A percentile compares a stretch with the other conserved stretches of the same genome.
Evolutionary conservation across 2,888 invertebrate genomes (phyloP).

Genomic region (Mylabris sibirica): DNA sequence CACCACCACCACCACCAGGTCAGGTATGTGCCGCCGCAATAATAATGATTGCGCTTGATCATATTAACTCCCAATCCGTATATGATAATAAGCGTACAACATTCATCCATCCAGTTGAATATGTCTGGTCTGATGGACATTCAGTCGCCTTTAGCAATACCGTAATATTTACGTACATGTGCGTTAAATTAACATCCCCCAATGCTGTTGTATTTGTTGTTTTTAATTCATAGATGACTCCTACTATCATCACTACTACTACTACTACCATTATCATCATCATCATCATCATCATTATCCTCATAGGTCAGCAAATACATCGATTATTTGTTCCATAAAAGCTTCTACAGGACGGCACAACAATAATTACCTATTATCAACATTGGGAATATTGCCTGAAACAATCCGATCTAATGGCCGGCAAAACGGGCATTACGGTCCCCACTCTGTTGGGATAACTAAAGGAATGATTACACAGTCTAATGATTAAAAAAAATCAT

Average conservation of each 20-base stretch:
- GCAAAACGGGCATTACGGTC: not conserved
- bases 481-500: not conserved
- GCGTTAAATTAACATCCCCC: not conserved
- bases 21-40: conserved; percentile 49
- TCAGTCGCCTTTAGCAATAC: conserved; percentile 30
- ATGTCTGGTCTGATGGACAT: conserved; percentile 45
- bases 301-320: conserved; percentile 16
- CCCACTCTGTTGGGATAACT: not conserved
- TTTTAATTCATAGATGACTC: not conserved
- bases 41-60: conserved; percentile 46
- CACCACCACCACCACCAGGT: conserved; percentile 20
- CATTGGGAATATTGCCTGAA: conserved; percentile 4
- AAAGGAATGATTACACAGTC: not conserved
- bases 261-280: not conserved
- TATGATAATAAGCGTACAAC: conserved; percentile 52
- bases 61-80: conserved; percentile 50
- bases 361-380: conserved; percentile 6
- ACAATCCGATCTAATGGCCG: not conserved
- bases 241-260: not conserved
- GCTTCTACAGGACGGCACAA: not conserved
- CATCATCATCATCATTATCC: conserved; percentile 1
- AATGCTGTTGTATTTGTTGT: not conserved
- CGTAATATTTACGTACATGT: conserved; percentile 21
- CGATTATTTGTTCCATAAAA: not conserved
- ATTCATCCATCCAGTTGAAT: conserved; percentile 27